Conservation (phyloP, 1,140 invertebrate species). For the Drosophila tsacasi region DNA sequence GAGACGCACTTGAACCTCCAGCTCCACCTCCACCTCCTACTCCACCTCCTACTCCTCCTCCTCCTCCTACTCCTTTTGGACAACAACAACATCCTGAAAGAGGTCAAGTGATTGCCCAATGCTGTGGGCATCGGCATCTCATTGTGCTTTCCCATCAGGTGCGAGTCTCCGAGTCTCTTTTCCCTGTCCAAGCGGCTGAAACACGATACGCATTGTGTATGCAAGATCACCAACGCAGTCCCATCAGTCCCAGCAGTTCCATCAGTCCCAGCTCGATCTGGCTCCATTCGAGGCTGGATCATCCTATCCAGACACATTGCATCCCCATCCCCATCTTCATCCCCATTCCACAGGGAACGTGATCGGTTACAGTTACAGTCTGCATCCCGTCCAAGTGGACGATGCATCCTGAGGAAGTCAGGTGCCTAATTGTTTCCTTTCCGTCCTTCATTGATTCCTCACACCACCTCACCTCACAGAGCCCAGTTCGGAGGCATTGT, state of each 20-base stretch:
- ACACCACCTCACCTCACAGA: too few species aligned
- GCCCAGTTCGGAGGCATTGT: slow-evolving; percentile 27
- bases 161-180: slow-evolving; percentile 37
- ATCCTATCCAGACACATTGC: slow-evolving; percentile 8
- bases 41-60: not conserved
- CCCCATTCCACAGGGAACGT: slow-evolving; percentile 29
- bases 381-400: slow-evolving; percentile 37
- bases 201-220: slow-evolving; percentile 82
- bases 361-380: slow-evolving; percentile 74
- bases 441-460: slow-evolving; percentile 66
- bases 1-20: slow-evolving; percentile 72
- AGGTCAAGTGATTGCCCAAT: slow-evolving; percentile 81
- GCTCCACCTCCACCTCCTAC: slow-evolving; percentile 18
- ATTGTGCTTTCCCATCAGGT: slow-evolving; percentile 83
- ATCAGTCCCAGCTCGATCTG: slow-evolving; percentile 19
- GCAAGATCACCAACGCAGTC: slow-evolving; percentile 65
- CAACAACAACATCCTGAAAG: slow-evolving; percentile 79
- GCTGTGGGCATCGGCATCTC: slow-evolving; percentile 57
- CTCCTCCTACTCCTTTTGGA: not conserved
- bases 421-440: slow-evolving; percentile 80
- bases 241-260: slow-evolving; percentile 12
- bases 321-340: slow-evolving; percentile 13
- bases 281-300: slow-evolving; percentile 10
- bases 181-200: slow-evolving; percentile 46
- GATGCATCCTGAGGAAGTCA: slow-evolving; percentile 81